Base-by-base conservation (phyloP, 2,888 invertebrate species). In the Sipha maydis region DNA sequence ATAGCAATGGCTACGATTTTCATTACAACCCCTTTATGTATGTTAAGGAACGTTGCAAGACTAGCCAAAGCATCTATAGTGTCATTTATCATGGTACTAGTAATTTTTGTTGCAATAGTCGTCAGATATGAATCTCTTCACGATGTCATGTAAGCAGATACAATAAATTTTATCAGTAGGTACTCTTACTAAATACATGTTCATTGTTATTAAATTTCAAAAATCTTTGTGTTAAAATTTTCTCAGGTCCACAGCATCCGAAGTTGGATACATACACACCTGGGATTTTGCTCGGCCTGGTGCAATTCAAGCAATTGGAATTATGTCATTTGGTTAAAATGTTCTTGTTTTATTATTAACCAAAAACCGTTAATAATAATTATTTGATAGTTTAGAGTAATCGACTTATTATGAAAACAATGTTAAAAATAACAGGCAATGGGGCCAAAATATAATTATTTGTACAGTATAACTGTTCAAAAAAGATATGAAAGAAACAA, bases 251-350 rank as follows among this genome's bases (percentile, higher is more conserved):
- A 73, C 48, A 8, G 28, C n/a, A n/a, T 7, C 80, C 11, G 4
- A 89, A 4, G 75, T 75, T 5, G 78, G 56, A n/a, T n/a, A 85
- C 75, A 48, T 56, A 7, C n/a, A 28, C n/a, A 79, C 86, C 1
- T 89, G 83, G 83, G 83, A 83, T 54, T 89, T 89, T 21, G 89
- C 31, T 21, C 89, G 83, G 5, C 69, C 77, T 31, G 84, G 84
- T n/a, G 77, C 77, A 2, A 31, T 94, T 56, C 95, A 96, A 90
- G 95, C 96, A 48, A 95, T 96, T 75, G 96, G 96, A 90, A 96
- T 97, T 90, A 96, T 96, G 95, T 95, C 96, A 25, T 96, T 96
- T 92, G 96, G 95, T 95, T n/a, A 92, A 93, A 93, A 90, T 84
- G 89, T 90, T 67, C 38, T n/a, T 1, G n/a, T 61, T n/a, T 8